These are phyloP conservation scores for Craseonycteris thonglongyai DNA, from an alignment of 2,113 vertebrate genomes.

Conservation along the genomic window DNA sequence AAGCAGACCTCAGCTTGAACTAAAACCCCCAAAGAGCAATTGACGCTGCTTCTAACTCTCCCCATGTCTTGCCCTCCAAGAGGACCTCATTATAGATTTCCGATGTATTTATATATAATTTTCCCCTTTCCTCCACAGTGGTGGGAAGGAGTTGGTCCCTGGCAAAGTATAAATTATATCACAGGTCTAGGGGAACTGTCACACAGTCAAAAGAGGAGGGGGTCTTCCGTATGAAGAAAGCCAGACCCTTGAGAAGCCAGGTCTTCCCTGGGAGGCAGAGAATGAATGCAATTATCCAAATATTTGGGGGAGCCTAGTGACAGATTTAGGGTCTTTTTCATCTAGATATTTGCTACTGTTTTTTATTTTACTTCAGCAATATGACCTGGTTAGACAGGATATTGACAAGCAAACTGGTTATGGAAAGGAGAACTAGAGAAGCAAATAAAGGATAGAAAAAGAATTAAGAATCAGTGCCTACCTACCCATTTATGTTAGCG, in stretches of 20 bases:
- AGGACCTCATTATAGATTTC: conserved; percentile 76
- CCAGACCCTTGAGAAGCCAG: conserved; percentile 47
- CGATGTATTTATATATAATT: conserved; percentile 74
- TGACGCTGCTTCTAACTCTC: conserved; percentile 72
- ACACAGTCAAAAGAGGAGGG: conserved; percentile 43
- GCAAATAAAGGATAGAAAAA: not conserved
- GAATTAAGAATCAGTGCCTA: not conserved
- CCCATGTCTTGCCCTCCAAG: conserved; percentile 70
- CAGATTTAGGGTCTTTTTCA: conserved; percentile 24
- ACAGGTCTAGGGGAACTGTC: conserved; percentile 50
- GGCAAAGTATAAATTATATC: conserved; percentile 72
- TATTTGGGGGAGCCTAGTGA: not conserved
- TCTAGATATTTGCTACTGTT: conserved; percentile 18
- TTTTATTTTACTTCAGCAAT: not conserved
- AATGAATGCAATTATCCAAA: conserved; percentile 25
- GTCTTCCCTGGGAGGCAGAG: conserved; percentile 4
- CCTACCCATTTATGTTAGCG: not conserved
- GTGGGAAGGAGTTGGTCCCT: conserved; percentile 68
- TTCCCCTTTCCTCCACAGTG: conserved; percentile 67
- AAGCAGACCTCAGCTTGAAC: conserved; percentile 76
- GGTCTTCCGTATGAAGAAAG: conserved; percentile 42
- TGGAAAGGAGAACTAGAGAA: not conserved
- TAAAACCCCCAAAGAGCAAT: conserved; percentile 76
- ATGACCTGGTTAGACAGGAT: not conserved
- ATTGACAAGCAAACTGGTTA: not conserved